phyloP scores from a whole-genome alignment of 2,888 invertebrate genomes.

The Euplagia quadripunctaria region DNA sequence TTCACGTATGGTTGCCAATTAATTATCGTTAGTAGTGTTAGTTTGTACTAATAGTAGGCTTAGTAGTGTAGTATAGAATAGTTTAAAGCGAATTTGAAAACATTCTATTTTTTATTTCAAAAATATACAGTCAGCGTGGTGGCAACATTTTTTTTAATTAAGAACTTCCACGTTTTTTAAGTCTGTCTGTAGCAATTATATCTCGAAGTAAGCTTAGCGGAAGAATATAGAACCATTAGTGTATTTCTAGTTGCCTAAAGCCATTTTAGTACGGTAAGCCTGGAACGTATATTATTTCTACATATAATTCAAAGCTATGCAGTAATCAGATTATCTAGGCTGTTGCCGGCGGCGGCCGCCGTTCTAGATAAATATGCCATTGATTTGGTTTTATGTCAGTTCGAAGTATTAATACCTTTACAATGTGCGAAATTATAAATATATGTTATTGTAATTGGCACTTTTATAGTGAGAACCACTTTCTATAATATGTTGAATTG shows the following conservation, averaged over 20 bases:
- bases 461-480: not conserved
- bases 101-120: not conserved
- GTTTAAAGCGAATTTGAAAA: not conserved
- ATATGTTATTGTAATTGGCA: slow-evolving; percentile 12
- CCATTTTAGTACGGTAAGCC: slow-evolving; percentile 14
- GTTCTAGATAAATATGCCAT: slow-evolving; percentile 42
- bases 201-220: not conserved
- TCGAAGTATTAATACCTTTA: slow-evolving; percentile 44
- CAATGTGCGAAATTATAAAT: slow-evolving; percentile 36
- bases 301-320: slow-evolving; percentile 48
- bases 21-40: slow-evolving; percentile 21
- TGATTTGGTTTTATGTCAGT: slow-evolving; percentile 48
- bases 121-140: not conserved
- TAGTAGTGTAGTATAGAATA: not conserved
- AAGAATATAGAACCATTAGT: not conserved
- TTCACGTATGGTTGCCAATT: slow-evolving; percentile 35
- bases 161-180: too few species aligned
- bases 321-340: slow-evolving; percentile 59
- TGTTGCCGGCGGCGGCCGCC: slow-evolving; percentile 42
- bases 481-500: not conserved
- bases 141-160: not conserved
- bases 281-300: slow-evolving; percentile 26
- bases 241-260: slow-evolving; percentile 3
- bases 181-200: not conserved
- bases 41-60: not conserved